Evolutionary conservation across 1,140 invertebrate species (phyloP).

Genomic region (Agrypnia vestita): DNA sequence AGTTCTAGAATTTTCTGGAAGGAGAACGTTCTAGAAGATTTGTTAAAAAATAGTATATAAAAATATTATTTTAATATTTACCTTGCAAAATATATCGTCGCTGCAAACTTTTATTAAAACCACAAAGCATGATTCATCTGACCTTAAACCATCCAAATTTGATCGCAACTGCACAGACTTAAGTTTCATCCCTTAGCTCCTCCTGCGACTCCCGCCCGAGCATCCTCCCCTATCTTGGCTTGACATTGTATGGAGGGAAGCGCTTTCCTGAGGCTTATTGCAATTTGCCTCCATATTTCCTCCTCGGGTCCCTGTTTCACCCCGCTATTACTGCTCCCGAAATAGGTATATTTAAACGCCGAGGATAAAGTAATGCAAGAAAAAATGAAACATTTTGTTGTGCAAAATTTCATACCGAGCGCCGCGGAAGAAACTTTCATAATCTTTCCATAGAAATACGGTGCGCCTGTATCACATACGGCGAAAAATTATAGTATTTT

Average conservation of each 20-base stretch:
- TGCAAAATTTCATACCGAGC: slow-evolving; percentile 1
- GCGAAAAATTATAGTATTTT: not conserved
- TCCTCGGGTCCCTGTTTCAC: slow-evolving; percentile 19
- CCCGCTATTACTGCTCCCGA: slow-evolving; percentile 53
- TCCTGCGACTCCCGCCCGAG: not conserved
- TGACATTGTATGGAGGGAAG: slow-evolving; percentile 40
- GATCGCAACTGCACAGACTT: slow-evolving; percentile 39
- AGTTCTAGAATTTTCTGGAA: too few relatives aligned
- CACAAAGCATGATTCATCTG: slow-evolving; percentile 20
- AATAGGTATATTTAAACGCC: slow-evolving; percentile 50
- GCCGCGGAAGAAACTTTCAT: not conserved
- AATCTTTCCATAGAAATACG: not conserved
- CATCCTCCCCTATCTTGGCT: not conserved
- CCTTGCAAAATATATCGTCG: too few relatives aligned
- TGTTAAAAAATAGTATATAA: too few relatives aligned
- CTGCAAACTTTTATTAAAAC: not conserved
- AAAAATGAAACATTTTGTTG: slow-evolving; percentile 32
- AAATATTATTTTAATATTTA: too few relatives aligned
- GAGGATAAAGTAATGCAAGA: slow-evolving; percentile 41
- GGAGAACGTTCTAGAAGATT: too few relatives aligned
- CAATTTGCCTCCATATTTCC: slow-evolving; percentile 61
- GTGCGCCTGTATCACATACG: not conserved
- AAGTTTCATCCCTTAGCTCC: slow-evolving; percentile 28
- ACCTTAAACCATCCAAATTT: slow-evolving; percentile 33
- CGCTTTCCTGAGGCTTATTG: slow-evolving; percentile 60